Base-by-base conservation (phyloP, 92 coral and sea anemone genomes). In the Bergia sp. region DNA sequence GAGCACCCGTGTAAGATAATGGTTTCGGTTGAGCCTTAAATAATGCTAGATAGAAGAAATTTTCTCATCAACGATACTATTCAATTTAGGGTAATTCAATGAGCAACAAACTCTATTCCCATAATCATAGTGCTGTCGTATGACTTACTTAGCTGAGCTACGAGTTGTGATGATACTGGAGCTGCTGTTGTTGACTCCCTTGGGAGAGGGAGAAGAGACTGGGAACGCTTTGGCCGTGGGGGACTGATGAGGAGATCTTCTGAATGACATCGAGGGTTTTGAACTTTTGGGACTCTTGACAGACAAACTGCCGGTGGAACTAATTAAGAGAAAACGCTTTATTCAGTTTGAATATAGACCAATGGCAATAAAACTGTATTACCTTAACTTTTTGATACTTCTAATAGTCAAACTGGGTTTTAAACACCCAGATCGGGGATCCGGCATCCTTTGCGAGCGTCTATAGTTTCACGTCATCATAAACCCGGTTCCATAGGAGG, bases 151-250 rank as follows among this genome's bases (percentile, higher is more conserved):
- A 40, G 94, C 36, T 75, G 93, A 73, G 58, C 98, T 95, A 77
- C 98, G 96, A 43, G 98, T 95, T 18, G 94, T 89, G 7, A 95
- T 93, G 82, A 92, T 73, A 82, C 79, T 91, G 73, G 94, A 79
- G 37, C 92, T 90, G 55, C 41, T 71, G 18, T 90, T 90, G 47
- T 36, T 84, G 1, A 45, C 42, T 45, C 78, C 77, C 67, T 84
- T 84, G 4, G 87, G 64, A 84, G 87, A 45, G 9, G 78, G 21
- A 12, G 87, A 84, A 49, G 87, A 84, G 79, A 84, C 57, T 23
- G 87, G 87, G 39, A 84, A 84, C 78, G 78, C 77, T 39, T 43
- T 84, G 79, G 77, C 67, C 39, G 87, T 84, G 16, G 87, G 87
- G 6, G 87, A 84, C 29, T 67, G 77, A 65, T 84, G 87, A 37